These are phyloP conservation scores for Thysanoteuthis rhombus DNA, from an alignment of 2,888 invertebrate genomes.

Conservation along the genomic window DNA sequence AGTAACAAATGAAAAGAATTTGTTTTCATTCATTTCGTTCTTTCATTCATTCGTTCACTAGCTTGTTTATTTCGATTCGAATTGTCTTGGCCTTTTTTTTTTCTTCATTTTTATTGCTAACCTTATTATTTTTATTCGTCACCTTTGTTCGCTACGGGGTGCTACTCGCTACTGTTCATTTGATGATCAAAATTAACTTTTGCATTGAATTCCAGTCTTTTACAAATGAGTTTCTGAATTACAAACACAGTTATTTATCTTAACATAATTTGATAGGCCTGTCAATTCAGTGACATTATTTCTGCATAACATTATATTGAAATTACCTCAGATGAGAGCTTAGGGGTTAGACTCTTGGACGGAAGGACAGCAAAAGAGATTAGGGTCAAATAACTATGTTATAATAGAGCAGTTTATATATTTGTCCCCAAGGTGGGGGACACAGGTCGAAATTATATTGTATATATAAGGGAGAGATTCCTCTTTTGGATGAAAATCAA, in stretches of 20 bases:
- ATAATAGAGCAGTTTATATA: no score
- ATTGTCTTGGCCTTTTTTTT: not conserved
- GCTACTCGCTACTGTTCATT: not conserved
- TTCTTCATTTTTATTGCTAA: no score
- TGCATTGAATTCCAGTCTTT: not conserved
- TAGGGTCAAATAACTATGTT: no score
- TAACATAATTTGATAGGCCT: not conserved
- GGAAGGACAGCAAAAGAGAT: no score
- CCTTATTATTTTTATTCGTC: not conserved
- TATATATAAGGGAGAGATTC: no score
- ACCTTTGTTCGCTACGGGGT: not conserved
- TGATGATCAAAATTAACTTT: not conserved
- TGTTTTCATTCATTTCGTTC: not conserved
- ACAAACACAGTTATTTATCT: not conserved
- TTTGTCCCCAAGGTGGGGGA: no score
- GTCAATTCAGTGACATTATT: not conserved
- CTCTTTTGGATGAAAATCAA: no score
- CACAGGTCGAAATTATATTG: no score
- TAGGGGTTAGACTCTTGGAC: not conserved
- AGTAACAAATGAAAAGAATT: not conserved
- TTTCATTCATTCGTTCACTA: not conserved
- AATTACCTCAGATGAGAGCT: not conserved
- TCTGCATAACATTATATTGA: not conserved
- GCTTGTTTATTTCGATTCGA: not conserved
- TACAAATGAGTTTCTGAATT: not conserved